Conservation (phyloP, 2,113 vertebrate species). For the Carassius carassius region DNA sequence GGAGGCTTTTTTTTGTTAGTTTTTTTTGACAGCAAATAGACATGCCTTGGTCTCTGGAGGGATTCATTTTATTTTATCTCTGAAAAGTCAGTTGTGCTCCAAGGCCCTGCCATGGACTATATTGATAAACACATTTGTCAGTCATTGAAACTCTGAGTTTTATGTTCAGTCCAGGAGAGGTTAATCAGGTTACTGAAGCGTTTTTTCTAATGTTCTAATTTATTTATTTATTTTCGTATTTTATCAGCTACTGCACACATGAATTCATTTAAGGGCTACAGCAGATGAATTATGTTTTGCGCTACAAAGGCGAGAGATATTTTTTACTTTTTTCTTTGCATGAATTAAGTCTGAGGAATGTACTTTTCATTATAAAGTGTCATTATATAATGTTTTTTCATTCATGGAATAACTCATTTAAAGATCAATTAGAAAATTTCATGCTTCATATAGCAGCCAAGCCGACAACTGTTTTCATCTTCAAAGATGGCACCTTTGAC, state of each 20-base stretch:
- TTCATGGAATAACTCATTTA: no score
- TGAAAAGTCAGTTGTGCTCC: slow-evolving; percentile 25
- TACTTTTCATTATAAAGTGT: no score
- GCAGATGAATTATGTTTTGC: no score
- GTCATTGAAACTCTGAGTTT: neutral
- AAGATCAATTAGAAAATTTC: neutral
- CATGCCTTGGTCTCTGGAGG: slow-evolving; percentile 18
- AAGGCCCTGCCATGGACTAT: slow-evolving; percentile 4
- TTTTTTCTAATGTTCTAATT: neutral
- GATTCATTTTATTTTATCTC: slow-evolving; percentile 18
- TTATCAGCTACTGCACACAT: no score
- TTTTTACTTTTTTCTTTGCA: no score
- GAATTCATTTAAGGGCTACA: no score
- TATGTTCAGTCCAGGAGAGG: neutral
- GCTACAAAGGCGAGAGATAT: no score
- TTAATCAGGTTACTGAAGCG: neutral
- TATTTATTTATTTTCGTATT: no score
- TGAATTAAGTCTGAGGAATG: no score
- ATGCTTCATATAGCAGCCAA: neutral
- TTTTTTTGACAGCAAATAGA: slow-evolving; percentile 26
- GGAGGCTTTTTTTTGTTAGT: neutral
- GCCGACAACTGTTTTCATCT: slow-evolving; percentile 22
- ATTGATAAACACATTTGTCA: slow-evolving; percentile 27
- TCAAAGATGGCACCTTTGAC: slow-evolving; percentile 20
- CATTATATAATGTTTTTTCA: no score